Conservation (phyloP, 1,140 invertebrate species). For the Megalonaias nervosa region DNA sequence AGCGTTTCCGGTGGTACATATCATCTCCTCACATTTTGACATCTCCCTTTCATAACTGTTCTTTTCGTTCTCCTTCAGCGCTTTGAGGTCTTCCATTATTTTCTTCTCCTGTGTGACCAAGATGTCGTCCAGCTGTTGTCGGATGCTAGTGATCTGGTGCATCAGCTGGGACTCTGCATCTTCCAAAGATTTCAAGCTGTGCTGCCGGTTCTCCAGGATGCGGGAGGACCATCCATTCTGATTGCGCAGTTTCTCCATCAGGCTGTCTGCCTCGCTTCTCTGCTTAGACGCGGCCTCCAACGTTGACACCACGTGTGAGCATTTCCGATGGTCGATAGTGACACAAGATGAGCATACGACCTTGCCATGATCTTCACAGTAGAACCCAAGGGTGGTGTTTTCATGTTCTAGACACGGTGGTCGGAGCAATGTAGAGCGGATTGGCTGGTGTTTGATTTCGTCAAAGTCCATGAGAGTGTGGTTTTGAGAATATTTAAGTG, state of each 20-base stretch:
- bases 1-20: conserved; percentile 40
- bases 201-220: conserved; percentile 43
- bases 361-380: conserved; percentile 39
- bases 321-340: conserved; percentile 38
- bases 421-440: conserved; percentile 28
- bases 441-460: conserved; percentile 33
- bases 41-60: conserved; percentile 39
- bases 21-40: conserved; percentile 39
- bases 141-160: conserved; percentile 38
- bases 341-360: conserved; percentile 40
- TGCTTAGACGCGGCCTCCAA: conserved; percentile 34
- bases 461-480: conserved; percentile 32
- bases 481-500: conserved; percentile 38
- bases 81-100: conserved; percentile 37
- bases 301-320: conserved; percentile 34
- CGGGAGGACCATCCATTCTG: conserved; percentile 42
- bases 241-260: conserved; percentile 40
- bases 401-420: conserved; percentile 38
- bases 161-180: conserved; percentile 38
- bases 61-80: conserved; percentile 28
- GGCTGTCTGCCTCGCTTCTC: conserved; percentile 26
- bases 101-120: conserved; percentile 38
- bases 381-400: conserved; percentile 40
- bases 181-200: conserved; percentile 36
- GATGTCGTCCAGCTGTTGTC: conserved; percentile 38